Conservation (phyloP, 2,888 invertebrate species). For the Ectropis crepuscularia region DNA sequence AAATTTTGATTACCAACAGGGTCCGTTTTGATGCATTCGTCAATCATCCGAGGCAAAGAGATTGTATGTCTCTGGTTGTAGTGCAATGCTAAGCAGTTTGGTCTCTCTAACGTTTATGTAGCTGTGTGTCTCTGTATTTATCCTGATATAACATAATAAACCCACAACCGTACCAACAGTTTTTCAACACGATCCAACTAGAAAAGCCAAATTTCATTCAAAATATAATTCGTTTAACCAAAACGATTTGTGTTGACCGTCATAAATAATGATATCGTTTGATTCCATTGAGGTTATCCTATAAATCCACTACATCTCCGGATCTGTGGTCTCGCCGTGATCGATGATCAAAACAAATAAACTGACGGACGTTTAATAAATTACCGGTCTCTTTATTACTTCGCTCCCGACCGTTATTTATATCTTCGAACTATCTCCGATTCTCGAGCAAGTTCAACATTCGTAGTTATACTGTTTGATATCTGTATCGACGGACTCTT, state of each 20-base stretch:
- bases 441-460: slow-evolving; percentile 19
- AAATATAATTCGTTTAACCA: slow-evolving; percentile 1
- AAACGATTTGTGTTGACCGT: slow-evolving; percentile 15
- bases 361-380: slow-evolving; percentile 44
- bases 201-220: too few relatives aligned
- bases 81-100: too few relatives aligned
- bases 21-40: too few relatives aligned
- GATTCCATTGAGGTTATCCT: slow-evolving; percentile 24
- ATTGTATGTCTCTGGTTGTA: too few relatives aligned
- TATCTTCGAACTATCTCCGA: slow-evolving; percentile 31
- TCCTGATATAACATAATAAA: too few relatives aligned
- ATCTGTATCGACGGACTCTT: slow-evolving; percentile 23
- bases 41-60: too few relatives aligned
- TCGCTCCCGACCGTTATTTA: slow-evolving; percentile 38
- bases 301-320: slow-evolving; percentile 37
- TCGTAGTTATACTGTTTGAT: slow-evolving; percentile 19
- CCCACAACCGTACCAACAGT: too few relatives aligned
- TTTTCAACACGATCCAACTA: too few relatives aligned
- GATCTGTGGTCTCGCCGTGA: slow-evolving; percentile 35
- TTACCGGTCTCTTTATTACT: slow-evolving; percentile 44
- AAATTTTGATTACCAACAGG: too few relatives aligned
- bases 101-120: too few relatives aligned
- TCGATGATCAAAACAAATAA: slow-evolving; percentile 47
- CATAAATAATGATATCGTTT: slow-evolving; percentile 27
- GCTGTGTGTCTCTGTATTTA: too few relatives aligned